phyloP scores from a whole-genome alignment of 1,140 invertebrate genomes.

The Monomorium pharaonis region DNA sequence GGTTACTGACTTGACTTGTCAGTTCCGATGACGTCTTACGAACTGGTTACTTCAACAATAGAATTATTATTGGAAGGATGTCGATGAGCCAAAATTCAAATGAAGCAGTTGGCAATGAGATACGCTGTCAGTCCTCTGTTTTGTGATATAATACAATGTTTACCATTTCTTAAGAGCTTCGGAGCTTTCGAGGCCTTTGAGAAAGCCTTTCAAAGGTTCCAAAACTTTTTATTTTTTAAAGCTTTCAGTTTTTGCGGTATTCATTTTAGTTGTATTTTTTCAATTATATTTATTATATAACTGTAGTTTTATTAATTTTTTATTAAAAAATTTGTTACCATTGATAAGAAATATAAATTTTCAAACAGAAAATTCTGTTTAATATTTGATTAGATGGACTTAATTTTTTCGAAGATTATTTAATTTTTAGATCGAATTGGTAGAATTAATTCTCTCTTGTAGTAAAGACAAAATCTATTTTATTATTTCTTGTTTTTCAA shows the following conservation, averaged over 20 bases:
- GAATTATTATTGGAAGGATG: conserved; percentile 9
- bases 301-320: neutral
- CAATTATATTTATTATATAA: too few species aligned
- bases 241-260: neutral
- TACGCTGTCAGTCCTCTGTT: neutral
- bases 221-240: conserved; percentile 13
- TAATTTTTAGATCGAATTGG: neutral
- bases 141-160: neutral
- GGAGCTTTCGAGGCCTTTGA: neutral
- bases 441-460: neutral
- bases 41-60: neutral
- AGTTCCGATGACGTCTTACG: neutral
- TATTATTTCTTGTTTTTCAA: neutral
- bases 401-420: neutral
- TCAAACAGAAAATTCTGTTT: neutral
- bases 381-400: neutral
- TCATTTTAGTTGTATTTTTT: neutral
- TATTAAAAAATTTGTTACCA: neutral
- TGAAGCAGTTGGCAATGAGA: neutral
- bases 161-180: neutral
- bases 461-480: neutral
- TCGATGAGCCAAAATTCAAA: too few species aligned
- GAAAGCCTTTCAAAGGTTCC: neutral
- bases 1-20: neutral
- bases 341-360: neutral